Base-by-base conservation (phyloP, 2,888 invertebrate genomes). In the Chalcosyrphus nemorum region DNA sequence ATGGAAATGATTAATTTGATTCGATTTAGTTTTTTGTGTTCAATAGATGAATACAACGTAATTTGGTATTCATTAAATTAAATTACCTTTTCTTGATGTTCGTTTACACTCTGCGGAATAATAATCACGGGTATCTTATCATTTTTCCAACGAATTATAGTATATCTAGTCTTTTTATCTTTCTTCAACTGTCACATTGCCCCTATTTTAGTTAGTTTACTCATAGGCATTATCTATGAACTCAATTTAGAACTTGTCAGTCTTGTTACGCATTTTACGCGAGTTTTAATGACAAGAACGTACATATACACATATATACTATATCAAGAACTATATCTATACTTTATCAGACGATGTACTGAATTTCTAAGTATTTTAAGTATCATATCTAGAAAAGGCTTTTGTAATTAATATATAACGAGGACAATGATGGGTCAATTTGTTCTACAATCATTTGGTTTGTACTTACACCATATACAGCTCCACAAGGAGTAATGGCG, bases 1-100 rank as follows among this genome's bases (percentile, higher is more conserved):
- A 57, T 35, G 38, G 21, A 13, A n/a, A 41, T 57, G 57, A 57
- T 57, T 57, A 57, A 57, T 57, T 38, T 4, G 38, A 24, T 57
- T 19, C 4, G 45, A 54, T 54, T 54, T 4, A 29, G 6, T 56
- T n/a, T 35, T 19, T 19, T 56, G 2, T 17, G 15, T 54, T 29
- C 27, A 7, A 17, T 19, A 17, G 2, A 24, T 24, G 24, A 2
- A 24, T 4, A 4, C 24, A 24, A 24, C 24, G 3, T 24, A 24
- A 24, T 24, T 24, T 24, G 24, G 24, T 24, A 24, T 24, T 24
- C 24, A 24, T 24, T 24, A 24, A 24, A 27, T 52, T 52, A 2
- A 27, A 27, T n/a, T 19, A 15, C 11, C 17, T 35, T 17, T 2
- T 29, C n/a, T 19, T 17, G 17, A 11, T 32, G 32, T 11, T 45